phyloP scores from a whole-genome alignment of 2,797 vertebrate genomes.

The Enteromius argenteus region DNA sequence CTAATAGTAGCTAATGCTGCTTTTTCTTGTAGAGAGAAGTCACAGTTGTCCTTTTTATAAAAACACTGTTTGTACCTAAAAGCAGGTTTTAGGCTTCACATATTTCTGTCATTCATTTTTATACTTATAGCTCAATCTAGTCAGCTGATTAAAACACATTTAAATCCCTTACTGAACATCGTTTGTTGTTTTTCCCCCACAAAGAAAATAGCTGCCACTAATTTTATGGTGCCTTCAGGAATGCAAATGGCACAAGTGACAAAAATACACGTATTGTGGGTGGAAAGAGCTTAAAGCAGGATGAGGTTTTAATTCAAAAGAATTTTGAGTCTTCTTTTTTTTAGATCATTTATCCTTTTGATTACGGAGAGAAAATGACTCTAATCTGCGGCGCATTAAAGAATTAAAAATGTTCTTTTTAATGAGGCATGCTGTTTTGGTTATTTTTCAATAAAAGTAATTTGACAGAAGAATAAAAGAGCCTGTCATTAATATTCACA shows the following conservation, averaged over 20 bases:
- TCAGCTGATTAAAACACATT: conserved; percentile 15
- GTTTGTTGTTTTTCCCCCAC: conserved; percentile 5
- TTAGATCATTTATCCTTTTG: conserved; percentile 58
- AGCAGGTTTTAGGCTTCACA: conserved; percentile 14
- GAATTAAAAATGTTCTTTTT: conserved; percentile 55
- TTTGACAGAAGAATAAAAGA: conserved; percentile 53
- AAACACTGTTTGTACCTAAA: neutral
- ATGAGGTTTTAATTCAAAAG: conserved; percentile 45
- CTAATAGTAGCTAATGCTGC: neutral
- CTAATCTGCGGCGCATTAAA: conserved; percentile 49
- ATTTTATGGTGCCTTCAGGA: conserved; percentile 55
- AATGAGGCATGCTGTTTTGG: conserved; percentile 58
- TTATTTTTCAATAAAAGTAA: conserved; percentile 55
- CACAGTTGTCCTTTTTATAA: neutral
- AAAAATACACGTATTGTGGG: conserved; percentile 62
- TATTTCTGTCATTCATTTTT: neutral
- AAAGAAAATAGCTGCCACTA: conserved; percentile 50
- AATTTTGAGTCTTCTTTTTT: conserved; percentile 47
- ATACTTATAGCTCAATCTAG: neutral
- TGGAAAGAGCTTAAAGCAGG: conserved; percentile 50
- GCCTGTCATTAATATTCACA: conserved; percentile 52
- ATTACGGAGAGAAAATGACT: conserved; percentile 54
- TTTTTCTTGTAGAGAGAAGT: neutral
- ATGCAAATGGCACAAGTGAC: conserved; percentile 57
- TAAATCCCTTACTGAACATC: conserved; percentile 23